These are phyloP conservation scores for Clepsis dumicolana DNA, from an alignment of 2,888 invertebrate species.

Conservation along the genomic window DNA sequence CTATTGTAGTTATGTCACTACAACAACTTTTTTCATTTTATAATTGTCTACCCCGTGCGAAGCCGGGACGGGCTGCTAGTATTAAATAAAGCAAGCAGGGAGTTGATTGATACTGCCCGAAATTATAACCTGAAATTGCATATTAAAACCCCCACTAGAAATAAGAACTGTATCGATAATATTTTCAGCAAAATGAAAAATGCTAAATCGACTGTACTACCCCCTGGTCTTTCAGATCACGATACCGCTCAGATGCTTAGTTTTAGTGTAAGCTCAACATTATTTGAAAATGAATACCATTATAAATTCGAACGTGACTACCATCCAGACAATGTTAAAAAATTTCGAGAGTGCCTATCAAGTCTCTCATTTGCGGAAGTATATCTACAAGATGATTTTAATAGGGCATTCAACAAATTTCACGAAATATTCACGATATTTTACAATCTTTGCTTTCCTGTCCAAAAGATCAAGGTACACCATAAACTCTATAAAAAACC, in stretches of 20 bases:
- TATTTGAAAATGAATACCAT: not conserved
- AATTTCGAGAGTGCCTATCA: not conserved
- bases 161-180: not conserved
- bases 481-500: not conserved
- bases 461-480: not conserved
- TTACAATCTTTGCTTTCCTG: constrained; percentile 2
- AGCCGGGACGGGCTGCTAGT: too few relatives aligned
- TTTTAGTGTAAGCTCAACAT: not conserved
- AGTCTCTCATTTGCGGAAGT: not conserved
- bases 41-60: too few relatives aligned
- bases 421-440: not conserved
- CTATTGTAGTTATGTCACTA: too few relatives aligned
- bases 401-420: not conserved
- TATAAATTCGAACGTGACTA: not conserved
- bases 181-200: not conserved
- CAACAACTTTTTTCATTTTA: too few relatives aligned
- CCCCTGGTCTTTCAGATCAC: not conserved
- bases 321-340: not conserved
- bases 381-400: not conserved
- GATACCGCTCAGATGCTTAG: not conserved
- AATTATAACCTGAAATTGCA: not conserved
- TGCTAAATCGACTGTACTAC: not conserved
- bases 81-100: not conserved
- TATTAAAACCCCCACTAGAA: not conserved
- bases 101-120: not conserved